Conservation (phyloP, 2,113 vertebrate species). For the Aphyosemion australe region DNA sequence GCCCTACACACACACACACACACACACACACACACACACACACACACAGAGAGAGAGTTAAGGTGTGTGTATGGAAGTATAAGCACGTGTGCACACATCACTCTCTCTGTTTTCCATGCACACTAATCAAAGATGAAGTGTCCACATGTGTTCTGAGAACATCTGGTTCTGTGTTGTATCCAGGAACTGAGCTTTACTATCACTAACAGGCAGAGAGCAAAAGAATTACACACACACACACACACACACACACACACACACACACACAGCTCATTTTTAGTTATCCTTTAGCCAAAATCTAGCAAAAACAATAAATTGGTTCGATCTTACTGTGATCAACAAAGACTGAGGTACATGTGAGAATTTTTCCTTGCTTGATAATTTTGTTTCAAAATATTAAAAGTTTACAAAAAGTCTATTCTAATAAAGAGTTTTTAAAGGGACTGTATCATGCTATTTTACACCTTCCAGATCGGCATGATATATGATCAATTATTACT, state of each 20-base stretch:
- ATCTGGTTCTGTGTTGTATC: conserved; percentile 64
- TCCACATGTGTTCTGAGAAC: conserved; percentile 66
- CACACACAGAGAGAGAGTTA: too few relatives aligned
- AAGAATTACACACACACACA: neutral
- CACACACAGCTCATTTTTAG: conserved; percentile 1
- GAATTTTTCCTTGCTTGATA: conserved; percentile 36
- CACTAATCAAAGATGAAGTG: conserved; percentile 66
- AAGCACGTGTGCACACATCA: conserved; percentile 4
- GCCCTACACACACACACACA: conserved; percentile 37
- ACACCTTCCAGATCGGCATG: too few relatives aligned
- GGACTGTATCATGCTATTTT: too few relatives aligned
- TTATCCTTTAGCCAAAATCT: conserved; percentile 24
- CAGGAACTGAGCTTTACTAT: conserved; percentile 59
- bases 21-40: conserved; percentile 36
- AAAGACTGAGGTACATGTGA: too few relatives aligned
- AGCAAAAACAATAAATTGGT: neutral
- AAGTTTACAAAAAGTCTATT: too few relatives aligned
- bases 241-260: neutral
- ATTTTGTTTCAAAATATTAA: too few relatives aligned
- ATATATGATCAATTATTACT: too few relatives aligned
- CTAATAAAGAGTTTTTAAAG: too few relatives aligned
- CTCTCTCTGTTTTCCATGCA: conserved; percentile 53
- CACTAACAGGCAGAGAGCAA: conserved; percentile 41
- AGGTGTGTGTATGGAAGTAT: conserved; percentile 2
- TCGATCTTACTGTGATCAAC: too few relatives aligned